A percentile compares a stretch with the other conserved stretches of the same genome.
Evolutionary conservation across 23 tunicate genomes (phyloP).

Genomic region (Phallusia fumigata): DNA sequence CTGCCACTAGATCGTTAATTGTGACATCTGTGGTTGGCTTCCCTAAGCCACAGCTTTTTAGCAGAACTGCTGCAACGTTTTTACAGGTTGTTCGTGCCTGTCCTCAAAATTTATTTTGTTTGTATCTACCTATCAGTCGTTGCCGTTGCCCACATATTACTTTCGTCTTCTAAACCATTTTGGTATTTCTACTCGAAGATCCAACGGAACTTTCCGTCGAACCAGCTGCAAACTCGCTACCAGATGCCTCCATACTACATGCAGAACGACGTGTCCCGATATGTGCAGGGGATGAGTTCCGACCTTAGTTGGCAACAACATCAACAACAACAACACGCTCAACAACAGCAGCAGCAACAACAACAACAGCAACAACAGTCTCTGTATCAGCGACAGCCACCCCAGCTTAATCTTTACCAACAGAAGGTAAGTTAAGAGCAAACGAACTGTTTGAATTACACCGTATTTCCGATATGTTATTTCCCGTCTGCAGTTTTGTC

Average conservation of each 20-base stretch:
- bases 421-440: conserved; percentile 26
- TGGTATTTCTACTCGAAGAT: neutral
- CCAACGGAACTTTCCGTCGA: conserved; percentile 16
- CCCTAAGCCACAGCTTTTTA: too few species aligned
- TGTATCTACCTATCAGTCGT: too few species aligned
- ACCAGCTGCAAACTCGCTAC: conserved; percentile 28
- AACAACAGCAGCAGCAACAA: conserved; percentile 29
- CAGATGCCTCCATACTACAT: conserved; percentile 35
- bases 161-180: too few species aligned
- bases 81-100: too few species aligned
- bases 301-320: conserved; percentile 53
- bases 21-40: too few species aligned
- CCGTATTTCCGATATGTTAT: too few species aligned
- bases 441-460: too few species aligned
- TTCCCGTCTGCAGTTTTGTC: too few species aligned
- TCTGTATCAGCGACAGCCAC: conserved; percentile 17
- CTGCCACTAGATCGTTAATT: too few species aligned
- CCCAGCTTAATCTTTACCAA: conserved; percentile 39
- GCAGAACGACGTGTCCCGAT: conserved; percentile 23
- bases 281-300: conserved; percentile 1
- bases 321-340: conserved; percentile 24
- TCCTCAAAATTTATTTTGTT: too few species aligned
- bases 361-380: conserved; percentile 42
- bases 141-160: too few species aligned
- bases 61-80: too few species aligned